Evolutionary conservation across 2,113 vertebrate species (phyloP).

Genomic region (Geococcyx californianus): DNA sequence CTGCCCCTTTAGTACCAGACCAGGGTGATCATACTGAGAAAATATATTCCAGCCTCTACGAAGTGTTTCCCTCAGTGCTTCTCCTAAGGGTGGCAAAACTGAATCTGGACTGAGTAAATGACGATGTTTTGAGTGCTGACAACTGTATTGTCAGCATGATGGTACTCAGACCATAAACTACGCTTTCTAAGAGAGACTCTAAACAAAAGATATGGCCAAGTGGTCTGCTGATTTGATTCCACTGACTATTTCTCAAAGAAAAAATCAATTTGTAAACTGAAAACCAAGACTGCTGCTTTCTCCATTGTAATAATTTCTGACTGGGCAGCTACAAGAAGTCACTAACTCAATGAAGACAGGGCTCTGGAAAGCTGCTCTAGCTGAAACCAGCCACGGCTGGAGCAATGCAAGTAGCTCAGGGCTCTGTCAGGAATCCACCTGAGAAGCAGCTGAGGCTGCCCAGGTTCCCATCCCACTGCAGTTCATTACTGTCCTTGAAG

Average conservation of each 20-base stretch:
- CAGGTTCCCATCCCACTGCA: rapidly evolving
- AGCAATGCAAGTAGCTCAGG: neutral
- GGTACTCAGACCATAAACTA: neutral
- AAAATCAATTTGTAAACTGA: neutral
- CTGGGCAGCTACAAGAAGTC: neutral
- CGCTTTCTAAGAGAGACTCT: neutral
- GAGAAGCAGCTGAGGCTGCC: neutral
- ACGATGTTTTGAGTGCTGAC: neutral
- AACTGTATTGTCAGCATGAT: neutral
- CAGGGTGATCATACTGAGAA: neutral
- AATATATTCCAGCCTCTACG: neutral
- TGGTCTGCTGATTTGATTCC: neutral
- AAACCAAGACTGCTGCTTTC: neutral
- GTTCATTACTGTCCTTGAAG: neutral
- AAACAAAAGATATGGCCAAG: neutral
- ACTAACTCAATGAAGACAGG: neutral
- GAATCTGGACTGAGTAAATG: neutral
- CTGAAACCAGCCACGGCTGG: neutral
- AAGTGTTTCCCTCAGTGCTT: neutral
- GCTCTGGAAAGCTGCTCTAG: neutral
- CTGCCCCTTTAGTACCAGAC: neutral
- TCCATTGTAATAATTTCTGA: neutral
- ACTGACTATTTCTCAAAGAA: neutral
- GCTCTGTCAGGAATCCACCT: rapidly evolving
- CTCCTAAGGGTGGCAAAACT: neutral